Evolutionary conservation across 2,113 vertebrate species (phyloP).

Genomic region (Gallinago media): DNA sequence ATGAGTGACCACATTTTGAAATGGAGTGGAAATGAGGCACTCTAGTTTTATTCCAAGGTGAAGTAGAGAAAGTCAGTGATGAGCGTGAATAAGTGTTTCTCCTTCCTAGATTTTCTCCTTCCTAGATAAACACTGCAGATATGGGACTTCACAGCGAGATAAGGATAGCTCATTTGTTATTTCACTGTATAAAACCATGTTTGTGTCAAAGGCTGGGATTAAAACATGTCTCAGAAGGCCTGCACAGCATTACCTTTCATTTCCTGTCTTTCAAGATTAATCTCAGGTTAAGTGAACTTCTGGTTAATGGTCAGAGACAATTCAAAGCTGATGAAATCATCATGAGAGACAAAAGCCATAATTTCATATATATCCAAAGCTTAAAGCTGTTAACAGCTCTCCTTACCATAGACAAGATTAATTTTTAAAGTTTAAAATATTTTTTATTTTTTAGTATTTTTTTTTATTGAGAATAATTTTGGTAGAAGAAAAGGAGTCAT

Average conservation of each 20-base stretch:
- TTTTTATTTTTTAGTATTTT: neutral
- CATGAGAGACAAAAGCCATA: neutral
- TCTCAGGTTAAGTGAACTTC: constrained; percentile 49
- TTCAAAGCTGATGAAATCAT: constrained; percentile 13
- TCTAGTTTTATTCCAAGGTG: neutral
- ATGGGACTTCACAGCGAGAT: neutral
- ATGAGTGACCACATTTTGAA: neutral
- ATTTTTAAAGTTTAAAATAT: no score
- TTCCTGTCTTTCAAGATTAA: constrained; percentile 46
- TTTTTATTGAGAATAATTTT: neutral
- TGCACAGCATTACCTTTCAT: constrained; percentile 33
- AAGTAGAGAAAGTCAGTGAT: neutral
- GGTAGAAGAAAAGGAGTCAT: neutral
- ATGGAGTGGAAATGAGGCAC: neutral
- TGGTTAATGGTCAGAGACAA: constrained; percentile 31
- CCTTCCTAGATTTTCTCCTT: neutral
- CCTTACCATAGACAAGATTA: neutral
- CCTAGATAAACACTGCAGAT: neutral
- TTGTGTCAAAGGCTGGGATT: constrained; percentile 44
- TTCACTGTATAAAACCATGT: neutral
- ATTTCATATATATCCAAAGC: neutral
- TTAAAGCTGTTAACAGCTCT: neutral
- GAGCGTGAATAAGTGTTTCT: neutral
- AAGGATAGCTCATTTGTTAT: constrained; percentile 27
- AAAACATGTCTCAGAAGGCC: constrained; percentile 34